Evolutionary conservation across 2,113 vertebrate species (phyloP).

Genomic region (Hydropotes inermis): DNA sequence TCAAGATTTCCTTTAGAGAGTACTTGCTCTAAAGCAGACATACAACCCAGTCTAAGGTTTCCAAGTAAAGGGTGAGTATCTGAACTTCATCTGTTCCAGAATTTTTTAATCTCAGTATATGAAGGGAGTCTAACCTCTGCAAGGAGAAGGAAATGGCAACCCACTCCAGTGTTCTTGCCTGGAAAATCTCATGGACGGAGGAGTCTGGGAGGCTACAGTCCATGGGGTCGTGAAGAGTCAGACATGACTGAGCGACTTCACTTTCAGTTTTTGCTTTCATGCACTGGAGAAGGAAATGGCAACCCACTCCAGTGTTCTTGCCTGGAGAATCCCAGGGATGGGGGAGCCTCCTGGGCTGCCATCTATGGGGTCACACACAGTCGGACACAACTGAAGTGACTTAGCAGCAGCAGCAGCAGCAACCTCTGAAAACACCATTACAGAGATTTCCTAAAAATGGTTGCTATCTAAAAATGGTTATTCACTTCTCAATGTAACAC

Average conservation of each 20-base stretch:
- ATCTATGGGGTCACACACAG: too few species aligned
- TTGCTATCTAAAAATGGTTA: not conserved
- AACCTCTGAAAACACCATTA: not conserved
- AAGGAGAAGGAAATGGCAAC: not conserved
- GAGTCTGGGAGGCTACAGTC: too few species aligned
- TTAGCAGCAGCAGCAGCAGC: too few species aligned
- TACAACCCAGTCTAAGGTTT: not conserved
- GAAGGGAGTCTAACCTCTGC: not conserved
- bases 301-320: too few species aligned
- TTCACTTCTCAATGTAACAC: not conserved
- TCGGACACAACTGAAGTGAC: too few species aligned
- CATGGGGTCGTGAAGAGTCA: accelerated
- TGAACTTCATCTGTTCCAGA: not conserved
- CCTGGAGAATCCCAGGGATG: too few species aligned
- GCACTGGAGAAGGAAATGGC: too few species aligned
- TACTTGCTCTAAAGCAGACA: not conserved
- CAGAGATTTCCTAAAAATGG: not conserved
- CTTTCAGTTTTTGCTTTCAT: too few species aligned
- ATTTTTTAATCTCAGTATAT: not conserved
- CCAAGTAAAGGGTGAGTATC: not conserved
- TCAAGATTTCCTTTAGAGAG: not conserved
- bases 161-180: too few species aligned
- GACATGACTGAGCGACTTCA: too few species aligned
- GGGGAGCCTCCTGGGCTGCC: too few species aligned
- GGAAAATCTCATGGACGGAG: too few species aligned